Evolutionary conservation across 2,888 invertebrate genomes (phyloP).

Genomic region (Phania funesta): DNA sequence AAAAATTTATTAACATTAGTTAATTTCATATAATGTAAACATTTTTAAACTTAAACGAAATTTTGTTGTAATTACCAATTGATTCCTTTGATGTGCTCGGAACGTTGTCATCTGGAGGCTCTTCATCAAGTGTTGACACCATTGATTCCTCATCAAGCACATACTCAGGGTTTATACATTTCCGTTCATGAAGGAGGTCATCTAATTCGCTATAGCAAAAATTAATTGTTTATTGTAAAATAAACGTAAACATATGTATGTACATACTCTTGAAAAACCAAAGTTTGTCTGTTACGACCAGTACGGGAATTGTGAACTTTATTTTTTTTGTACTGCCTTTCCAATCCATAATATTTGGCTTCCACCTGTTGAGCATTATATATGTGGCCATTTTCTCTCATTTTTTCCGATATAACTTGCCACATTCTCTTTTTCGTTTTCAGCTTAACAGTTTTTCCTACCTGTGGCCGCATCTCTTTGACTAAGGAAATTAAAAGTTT

Average conservation of each 20-base stretch:
- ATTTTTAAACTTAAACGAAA: no score
- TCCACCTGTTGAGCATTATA: no score
- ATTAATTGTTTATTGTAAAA: neutral
- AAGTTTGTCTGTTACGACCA: conserved; percentile 5
- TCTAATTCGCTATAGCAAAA: conserved; percentile 1
- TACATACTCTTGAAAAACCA: neutral
- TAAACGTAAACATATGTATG: conserved; percentile 1
- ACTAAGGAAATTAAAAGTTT: conserved; percentile 23
- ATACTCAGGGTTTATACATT: conserved; percentile 9
- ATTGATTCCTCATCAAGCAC: conserved; percentile 3
- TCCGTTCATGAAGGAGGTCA: conserved; percentile 1
- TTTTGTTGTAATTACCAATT: neutral
- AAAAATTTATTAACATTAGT: no score
- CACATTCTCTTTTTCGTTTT: conserved; percentile 15
- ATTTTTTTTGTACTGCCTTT: conserved; percentile 3
- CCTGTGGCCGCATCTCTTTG: no score
- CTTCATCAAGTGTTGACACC: conserved; percentile 2
- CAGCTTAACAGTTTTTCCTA: conserved; percentile 3
- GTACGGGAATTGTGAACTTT: neutral
- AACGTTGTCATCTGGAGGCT: neutral
- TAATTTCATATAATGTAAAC: no score
- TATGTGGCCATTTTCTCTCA: neutral
- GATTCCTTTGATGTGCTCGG: neutral
- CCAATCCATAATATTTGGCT: neutral
- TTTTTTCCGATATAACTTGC: conserved; percentile 10